Evolutionary conservation across 1,140 invertebrate genomes (phyloP).

Genomic region (Drosophila elegans): DNA sequence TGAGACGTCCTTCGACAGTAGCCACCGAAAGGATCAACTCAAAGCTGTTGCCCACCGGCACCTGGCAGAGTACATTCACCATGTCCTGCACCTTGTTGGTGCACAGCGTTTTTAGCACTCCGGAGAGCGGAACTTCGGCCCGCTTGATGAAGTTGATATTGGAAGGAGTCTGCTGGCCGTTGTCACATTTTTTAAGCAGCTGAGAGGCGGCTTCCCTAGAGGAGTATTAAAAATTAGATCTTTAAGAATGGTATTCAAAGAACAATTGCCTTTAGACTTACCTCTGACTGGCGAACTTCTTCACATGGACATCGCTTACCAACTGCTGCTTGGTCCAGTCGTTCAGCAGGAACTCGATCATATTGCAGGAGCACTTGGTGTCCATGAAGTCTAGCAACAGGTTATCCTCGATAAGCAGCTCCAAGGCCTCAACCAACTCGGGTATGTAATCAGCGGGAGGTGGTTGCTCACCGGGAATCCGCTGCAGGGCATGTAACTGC

Average conservation of each 20-base stretch:
- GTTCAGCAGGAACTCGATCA: conserved; percentile 92
- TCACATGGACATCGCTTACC: conserved; percentile 91
- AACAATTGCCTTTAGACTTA: conserved; percentile 75
- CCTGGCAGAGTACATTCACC: conserved; percentile 86
- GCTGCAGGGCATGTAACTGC: conserved; percentile 87
- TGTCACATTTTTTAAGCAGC: conserved; percentile 87
- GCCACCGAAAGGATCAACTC: conserved; percentile 93
- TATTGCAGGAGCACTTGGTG: conserved; percentile 94
- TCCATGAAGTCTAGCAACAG: conserved; percentile 95
- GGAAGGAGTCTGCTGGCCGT: conserved; percentile 87
- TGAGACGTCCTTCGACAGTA: conserved; percentile 94
- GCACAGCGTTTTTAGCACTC: conserved; percentile 93
- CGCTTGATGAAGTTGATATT: conserved; percentile 92
- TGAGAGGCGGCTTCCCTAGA: conserved; percentile 61
- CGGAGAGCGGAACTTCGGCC: conserved; percentile 94
- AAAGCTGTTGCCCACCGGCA: conserved; percentile 85
- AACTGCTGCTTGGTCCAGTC: conserved; percentile 92
- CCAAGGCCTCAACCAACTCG: conserved; percentile 92
- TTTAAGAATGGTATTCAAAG: background rate
- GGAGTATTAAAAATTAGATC: background rate
- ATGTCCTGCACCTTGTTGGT: conserved; percentile 94
- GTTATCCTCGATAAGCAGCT: conserved; percentile 92
- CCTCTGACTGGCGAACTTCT: conserved; percentile 89
- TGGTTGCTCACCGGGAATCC: conserved; percentile 67
- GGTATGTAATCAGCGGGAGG: conserved; percentile 87